Base-by-base conservation (phyloP, 2,113 vertebrate species). In the Triplophysa tibetana region DNA sequence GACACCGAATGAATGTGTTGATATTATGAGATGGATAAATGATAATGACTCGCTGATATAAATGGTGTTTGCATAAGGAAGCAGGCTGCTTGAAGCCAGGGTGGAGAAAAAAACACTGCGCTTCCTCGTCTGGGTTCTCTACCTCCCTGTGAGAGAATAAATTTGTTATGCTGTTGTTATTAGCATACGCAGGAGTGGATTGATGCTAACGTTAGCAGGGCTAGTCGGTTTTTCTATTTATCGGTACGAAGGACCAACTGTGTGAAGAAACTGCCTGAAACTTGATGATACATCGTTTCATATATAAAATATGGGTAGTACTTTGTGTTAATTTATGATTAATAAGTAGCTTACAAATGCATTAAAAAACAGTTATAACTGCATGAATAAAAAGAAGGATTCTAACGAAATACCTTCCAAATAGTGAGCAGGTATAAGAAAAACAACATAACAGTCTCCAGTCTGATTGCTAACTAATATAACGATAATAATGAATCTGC, bases 91-190 rank as follows among this genome's bases (percentile, higher is more conserved):
- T 58, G 33, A 63, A 52, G 43, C 72, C 66, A n/a, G 45, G 26
- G 74, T 3, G 65, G 58, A 76, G 60, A 33, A 64, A 70, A 76
- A 68, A 24, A 29, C 41, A 68, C 66, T 52, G 61, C 72, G 72
- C 60, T 70, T 77, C 62, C 69, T 62, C 61, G 50, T n/a, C 63
- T 58, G 69, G 45, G 56, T 52, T 43, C 72, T 66, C 33, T 23
- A 16, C 54, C 52, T 67, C 45, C 60, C 33, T 29, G 29, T 29
- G 33, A 17, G 67, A 24, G 64, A 48, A 48, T 41, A 33, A 66
- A 84, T 80, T 70, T 81, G 73, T 78, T 23, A 63, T n/a, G 45
- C 83, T 79, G 12, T 64, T 79, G 64, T 29, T 85, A 79, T 81
- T 43, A 82, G 52, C 67, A 67, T 70, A 50, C 54, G 72, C 75